These are phyloP conservation scores for Etia nguti DNA, from an alignment of 2,113 vertebrate species.

Conservation along the genomic window DNA sequence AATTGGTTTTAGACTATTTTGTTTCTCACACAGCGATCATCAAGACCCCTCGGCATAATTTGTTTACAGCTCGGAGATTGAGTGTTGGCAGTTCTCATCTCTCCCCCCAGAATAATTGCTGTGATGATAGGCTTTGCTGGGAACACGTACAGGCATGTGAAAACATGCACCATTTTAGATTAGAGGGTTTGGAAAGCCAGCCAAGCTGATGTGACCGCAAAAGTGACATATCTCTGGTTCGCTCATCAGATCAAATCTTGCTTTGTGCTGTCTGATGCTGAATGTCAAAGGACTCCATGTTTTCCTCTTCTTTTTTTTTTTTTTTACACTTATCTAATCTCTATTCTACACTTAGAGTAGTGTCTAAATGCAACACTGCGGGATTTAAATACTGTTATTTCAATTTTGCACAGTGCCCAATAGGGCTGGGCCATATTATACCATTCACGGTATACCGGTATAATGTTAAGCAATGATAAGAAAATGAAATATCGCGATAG, in stretches of 20 bases:
- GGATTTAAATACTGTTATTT: not conserved
- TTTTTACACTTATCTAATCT: not conserved
- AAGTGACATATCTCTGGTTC: not conserved
- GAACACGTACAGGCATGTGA: slow-evolving; percentile 44
- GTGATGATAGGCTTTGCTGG: slow-evolving; percentile 56
- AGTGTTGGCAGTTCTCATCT: slow-evolving; percentile 39
- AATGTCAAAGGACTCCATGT: slow-evolving; percentile 15
- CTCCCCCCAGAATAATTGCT: slow-evolving; percentile 59
- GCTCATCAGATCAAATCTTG: slow-evolving; percentile 25
- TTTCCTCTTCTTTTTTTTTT: not conserved
- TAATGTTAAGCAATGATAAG: too few species aligned
- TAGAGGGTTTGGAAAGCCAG: slow-evolving; percentile 15
- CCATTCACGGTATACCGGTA: too few species aligned
- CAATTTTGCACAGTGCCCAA: not conserved
- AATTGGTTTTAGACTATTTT: slow-evolving; percentile 34
- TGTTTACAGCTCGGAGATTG: slow-evolving; percentile 55
- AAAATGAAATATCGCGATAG: too few species aligned
- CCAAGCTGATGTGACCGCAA: not conserved
- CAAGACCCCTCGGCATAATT: slow-evolving; percentile 52
- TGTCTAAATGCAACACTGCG: not conserved
- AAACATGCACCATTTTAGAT: slow-evolving; percentile 49
- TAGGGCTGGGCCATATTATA: too few species aligned
- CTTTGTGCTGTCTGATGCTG: not conserved
- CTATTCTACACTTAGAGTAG: not conserved
- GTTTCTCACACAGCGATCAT: slow-evolving; percentile 36